Evolutionary conservation across 2,888 invertebrate species (phyloP).

Genomic region (Acanthoscelides obtectus): DNA sequence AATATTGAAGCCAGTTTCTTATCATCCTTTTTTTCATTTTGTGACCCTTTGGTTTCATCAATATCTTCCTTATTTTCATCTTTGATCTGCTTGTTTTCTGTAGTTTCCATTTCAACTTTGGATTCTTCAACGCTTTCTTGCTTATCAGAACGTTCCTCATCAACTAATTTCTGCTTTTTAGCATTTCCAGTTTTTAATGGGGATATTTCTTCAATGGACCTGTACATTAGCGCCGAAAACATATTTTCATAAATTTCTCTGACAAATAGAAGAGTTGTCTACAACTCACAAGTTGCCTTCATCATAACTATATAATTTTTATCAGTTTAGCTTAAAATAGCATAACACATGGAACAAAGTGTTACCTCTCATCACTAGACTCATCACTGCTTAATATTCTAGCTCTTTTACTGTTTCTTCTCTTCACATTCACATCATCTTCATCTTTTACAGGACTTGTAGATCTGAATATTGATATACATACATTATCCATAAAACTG

Average conservation of each 20-base stretch:
- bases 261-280: background rate
- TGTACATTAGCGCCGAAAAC: background rate
- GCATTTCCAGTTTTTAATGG: constrained; percentile 1
- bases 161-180: background rate
- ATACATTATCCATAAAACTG: background rate
- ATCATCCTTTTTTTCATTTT: background rate
- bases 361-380: constrained; percentile 21
- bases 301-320: too few relatives aligned
- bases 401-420: constrained; percentile 14
- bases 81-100: background rate
- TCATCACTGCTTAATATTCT: constrained; percentile 26
- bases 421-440: constrained; percentile 5
- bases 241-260: too few relatives aligned
- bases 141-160: background rate
- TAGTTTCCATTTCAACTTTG: background rate
- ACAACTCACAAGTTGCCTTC: too few relatives aligned
- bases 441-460: constrained; percentile 1
- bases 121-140: background rate
- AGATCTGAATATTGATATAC: background rate
- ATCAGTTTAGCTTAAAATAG: background rate
- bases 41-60: background rate
- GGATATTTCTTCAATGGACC: constrained; percentile 1
- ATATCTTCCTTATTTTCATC: constrained; percentile 3
- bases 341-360: background rate
- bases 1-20: constrained; percentile 10